Percentiles rank a stretch among this genome's conserved stretches.
Conservation (phyloP, 1,140 invertebrate species). For the Platorchestia sp. region DNA sequence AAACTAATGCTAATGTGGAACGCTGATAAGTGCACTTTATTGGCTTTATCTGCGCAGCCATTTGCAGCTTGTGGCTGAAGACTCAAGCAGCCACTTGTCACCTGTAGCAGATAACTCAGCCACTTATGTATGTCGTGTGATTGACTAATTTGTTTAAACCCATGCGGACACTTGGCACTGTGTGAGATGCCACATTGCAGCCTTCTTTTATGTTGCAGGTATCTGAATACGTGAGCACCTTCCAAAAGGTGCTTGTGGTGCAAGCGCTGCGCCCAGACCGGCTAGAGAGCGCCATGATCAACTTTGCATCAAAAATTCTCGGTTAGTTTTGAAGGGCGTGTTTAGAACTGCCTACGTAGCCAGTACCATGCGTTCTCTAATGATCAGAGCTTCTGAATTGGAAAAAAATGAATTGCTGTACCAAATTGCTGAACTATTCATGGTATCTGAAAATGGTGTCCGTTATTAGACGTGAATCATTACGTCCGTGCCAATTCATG, state of each 20-base stretch:
- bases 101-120: too few relatives aligned
- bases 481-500: too few relatives aligned
- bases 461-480: too few relatives aligned
- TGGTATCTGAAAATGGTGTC: too few relatives aligned
- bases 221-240: slow-evolving; percentile 77
- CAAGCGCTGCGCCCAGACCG: slow-evolving; percentile 88
- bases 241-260: slow-evolving; percentile 86
- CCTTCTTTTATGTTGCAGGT: slow-evolving; percentile 69
- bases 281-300: slow-evolving; percentile 79
- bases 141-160: neutral
- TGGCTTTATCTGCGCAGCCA: neutral
- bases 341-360: too few relatives aligned
- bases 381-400: too few relatives aligned
- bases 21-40: neutral
- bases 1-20: too few relatives aligned
- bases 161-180: neutral
- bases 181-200: neutral
- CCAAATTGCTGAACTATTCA: too few relatives aligned
- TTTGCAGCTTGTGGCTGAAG: neutral
- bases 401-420: too few relatives aligned
- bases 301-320: slow-evolving; percentile 80
- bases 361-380: too few relatives aligned
- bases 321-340: slow-evolving; percentile 71
- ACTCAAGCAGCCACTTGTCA: neutral
- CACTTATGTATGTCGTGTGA: too few relatives aligned